Base-by-base conservation (phyloP, 92 coral and sea anemone genomes). In the Epizoanthus rinbou region DNA sequence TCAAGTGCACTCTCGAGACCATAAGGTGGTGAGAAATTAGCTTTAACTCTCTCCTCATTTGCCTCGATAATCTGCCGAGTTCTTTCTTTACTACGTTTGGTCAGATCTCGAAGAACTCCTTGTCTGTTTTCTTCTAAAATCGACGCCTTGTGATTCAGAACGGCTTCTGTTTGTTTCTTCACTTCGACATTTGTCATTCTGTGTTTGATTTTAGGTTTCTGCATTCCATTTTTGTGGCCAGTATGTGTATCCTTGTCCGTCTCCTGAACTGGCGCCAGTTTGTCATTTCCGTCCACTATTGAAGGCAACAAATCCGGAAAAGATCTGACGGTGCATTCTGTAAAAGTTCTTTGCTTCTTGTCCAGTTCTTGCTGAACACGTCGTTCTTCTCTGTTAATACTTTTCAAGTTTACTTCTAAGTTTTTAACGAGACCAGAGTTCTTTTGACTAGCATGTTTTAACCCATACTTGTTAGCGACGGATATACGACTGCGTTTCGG, bases 391-490 rank as follows among this genome's bases (percentile, higher is more conserved):
- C 93, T 74, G 17, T 91, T 74, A 18, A 95, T 79, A 18, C 87
- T 71, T 50, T 81, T 35, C 73, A 95, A 74, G 79, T 93, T 85
- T 24, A 80, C 79, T 78, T 93, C 97, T 3, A 95, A 74, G 47
- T 79, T 85, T 65, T 95, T 93, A 6, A 93, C 24, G 50, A 95
- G 83, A 8, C 97, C 92, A 6, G 90, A 90, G 57, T 95, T 95
- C 70, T 88, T 95, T 74, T 88, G 92, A 68, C 89, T 91, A 0
- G 97, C 94, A 19, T 88, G 95, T 16, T 88, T 90, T 63, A 95
- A 68, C 24, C 97, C 98, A 81, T 95, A 87, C 28, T 93, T 95
- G 79, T 91, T 95, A 64, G 85, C 94, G 47, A 87, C 80, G 11
- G 84, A 71, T 43, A 91, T 82, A 16, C 80, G 90, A 73, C 94